Conservation (phyloP, 2,113 vertebrate genomes). For the Neogobius melanostomus region DNA sequence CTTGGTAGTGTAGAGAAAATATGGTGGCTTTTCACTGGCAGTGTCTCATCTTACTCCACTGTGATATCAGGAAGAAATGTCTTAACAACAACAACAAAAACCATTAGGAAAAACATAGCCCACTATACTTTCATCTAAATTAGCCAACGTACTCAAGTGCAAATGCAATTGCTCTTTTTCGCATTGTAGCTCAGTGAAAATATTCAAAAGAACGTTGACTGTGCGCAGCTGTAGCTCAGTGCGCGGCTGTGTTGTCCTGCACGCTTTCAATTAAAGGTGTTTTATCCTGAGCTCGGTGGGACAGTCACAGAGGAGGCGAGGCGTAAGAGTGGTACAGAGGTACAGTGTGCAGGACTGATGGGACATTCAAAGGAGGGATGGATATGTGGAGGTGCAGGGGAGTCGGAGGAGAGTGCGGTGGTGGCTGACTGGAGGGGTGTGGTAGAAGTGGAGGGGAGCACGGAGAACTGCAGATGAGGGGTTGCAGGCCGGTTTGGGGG, state of each 20-base stretch:
- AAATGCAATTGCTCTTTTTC: too few species aligned
- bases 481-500: constrained; percentile 27
- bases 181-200: not conserved
- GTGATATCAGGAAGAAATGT: too few species aligned
- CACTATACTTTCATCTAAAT: too few species aligned
- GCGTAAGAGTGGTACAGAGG: not conserved
- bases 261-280: constrained; percentile 64
- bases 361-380: not conserved
- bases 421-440: not conserved
- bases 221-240: constrained; percentile 9
- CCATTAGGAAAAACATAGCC: too few species aligned
- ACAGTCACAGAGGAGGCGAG: constrained; percentile 6
- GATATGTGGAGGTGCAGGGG: constrained; percentile 9
- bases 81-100: too few species aligned
- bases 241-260: constrained; percentile 24
- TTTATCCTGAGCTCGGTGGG: constrained; percentile 38
- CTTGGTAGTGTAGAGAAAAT: too few species aligned
- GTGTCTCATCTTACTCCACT: too few species aligned
- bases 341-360: not conserved
- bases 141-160: too few species aligned
- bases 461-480: not conserved
- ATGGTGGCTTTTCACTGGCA: too few species aligned
- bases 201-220: not conserved
- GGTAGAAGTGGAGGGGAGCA: not conserved
- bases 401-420: not conserved